Evolutionary conservation across 2,797 vertebrate genomes (phyloP).

Genomic region (Lacerta agilis): DNA sequence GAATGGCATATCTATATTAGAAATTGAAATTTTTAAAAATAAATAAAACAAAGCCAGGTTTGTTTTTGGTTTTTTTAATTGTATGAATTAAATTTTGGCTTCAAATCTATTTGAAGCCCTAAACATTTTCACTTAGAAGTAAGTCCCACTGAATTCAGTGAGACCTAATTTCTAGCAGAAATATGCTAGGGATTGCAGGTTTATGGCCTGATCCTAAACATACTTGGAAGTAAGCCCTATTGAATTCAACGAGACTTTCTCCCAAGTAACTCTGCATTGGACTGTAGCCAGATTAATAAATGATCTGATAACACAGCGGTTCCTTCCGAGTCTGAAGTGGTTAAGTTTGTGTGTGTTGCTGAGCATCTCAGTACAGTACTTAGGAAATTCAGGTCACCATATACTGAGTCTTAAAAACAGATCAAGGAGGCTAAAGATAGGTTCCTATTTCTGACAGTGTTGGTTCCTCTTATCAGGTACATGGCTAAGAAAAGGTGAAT

Average conservation of each 20-base stretch:
- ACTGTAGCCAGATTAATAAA: background rate
- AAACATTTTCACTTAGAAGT: background rate
- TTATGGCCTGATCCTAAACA: background rate
- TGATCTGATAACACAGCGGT: background rate
- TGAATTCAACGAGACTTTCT: background rate
- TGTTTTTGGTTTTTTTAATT: background rate
- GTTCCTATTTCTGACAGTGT: slow-evolving; percentile 9
- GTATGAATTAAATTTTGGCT: background rate
- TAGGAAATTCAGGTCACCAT: slow-evolving; percentile 5
- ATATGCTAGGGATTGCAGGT: background rate
- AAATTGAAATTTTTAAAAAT: background rate
- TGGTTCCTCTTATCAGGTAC: slow-evolving; percentile 6
- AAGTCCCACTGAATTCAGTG: background rate
- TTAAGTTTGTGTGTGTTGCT: background rate
- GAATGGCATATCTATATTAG: background rate
- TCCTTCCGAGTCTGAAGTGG: background rate
- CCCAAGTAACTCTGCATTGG: background rate
- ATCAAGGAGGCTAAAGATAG: slow-evolving; percentile 26
- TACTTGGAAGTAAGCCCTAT: background rate
- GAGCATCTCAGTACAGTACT: background rate
- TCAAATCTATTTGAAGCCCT: background rate
- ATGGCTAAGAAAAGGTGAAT: background rate
- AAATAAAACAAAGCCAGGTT: too few species aligned
- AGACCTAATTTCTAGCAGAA: background rate
- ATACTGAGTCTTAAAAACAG: slow-evolving; percentile 12